Conservation (phyloP, 2,888 invertebrate genomes). For the Salticus scenicus region DNA sequence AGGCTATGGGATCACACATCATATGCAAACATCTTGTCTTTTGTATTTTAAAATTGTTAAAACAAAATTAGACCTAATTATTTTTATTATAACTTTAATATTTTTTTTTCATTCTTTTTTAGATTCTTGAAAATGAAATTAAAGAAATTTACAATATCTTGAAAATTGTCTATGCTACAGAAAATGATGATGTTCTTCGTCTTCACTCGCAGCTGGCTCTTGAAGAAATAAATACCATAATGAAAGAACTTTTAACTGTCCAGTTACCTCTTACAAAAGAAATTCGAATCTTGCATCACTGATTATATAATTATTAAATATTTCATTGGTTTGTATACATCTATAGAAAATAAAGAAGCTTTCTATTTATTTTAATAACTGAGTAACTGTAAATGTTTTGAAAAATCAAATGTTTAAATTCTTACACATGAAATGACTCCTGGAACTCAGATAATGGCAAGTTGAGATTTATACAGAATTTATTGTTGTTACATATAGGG, state of each 20-base stretch:
- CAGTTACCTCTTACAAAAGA: conserved; percentile 80
- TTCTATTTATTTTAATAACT: neutral
- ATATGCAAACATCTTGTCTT: no score
- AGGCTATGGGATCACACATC: no score
- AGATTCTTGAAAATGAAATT: conserved; percentile 81
- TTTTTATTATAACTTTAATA: no score
- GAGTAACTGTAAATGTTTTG: no score
- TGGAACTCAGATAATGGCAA: no score
- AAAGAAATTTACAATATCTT: conserved; percentile 83
- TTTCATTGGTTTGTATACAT: neutral
- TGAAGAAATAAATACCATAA: conserved; percentile 84
- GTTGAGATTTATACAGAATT: no score
- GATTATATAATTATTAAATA: neutral
- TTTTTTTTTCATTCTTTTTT: no score
- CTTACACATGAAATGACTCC: no score
- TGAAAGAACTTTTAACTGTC: conserved; percentile 81
- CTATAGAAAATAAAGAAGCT: neutral
- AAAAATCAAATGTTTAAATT: no score
- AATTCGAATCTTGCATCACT: conserved; percentile 75
- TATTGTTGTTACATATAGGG: no score
- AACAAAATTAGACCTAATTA: no score
- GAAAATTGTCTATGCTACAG: conserved; percentile 81
- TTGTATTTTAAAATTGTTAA: no score
- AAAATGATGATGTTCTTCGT: conserved; percentile 82
- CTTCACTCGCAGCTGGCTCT: conserved; percentile 86